A percentile compares a stretch with the other conserved stretches of the same genome.
Evolutionary conservation across 2,797 vertebrate genomes (phyloP).

Genomic region (Enteromius trimaculatus): DNA sequence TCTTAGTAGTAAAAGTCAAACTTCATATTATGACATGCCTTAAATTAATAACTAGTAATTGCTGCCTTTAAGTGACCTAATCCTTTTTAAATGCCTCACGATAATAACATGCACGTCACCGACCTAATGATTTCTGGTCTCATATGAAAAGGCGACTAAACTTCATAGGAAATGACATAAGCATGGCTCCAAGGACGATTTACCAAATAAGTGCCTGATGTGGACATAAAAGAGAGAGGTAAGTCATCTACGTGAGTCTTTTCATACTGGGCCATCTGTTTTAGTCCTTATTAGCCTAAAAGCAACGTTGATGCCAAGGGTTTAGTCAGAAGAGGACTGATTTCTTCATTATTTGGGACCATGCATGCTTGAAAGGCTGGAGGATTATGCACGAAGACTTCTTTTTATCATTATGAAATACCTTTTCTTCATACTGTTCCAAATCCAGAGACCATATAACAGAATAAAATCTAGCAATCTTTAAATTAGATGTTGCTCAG

Average conservation of each 20-base stretch:
- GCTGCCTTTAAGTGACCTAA: constrained; percentile 17
- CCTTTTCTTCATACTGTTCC: constrained; percentile 19
- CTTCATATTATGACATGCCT: neutral
- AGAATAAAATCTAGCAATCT: constrained; percentile 26
- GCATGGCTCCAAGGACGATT: constrained; percentile 61
- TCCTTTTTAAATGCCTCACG: constrained; percentile 19
- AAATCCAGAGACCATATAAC: constrained; percentile 35
- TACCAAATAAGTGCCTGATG: constrained; percentile 69
- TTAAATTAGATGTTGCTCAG: constrained; percentile 19
- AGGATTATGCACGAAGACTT: constrained; percentile 49
- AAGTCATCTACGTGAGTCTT: constrained; percentile 61
- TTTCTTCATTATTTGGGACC: constrained; percentile 61
- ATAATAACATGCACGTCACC: constrained; percentile 52
- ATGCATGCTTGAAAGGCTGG: constrained; percentile 47
- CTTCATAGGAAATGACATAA: constrained; percentile 64
- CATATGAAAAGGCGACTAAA: constrained; percentile 68
- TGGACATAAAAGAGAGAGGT: constrained; percentile 64
- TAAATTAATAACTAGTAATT: constrained; percentile 27
- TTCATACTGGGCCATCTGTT: constrained; percentile 70
- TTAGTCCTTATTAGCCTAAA: constrained; percentile 63
- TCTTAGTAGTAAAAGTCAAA: constrained; percentile 17
- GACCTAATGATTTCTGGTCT: constrained; percentile 58
- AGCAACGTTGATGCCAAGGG: constrained; percentile 58
- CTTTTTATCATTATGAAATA: constrained; percentile 48
- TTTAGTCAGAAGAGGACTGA: constrained; percentile 62